Evolutionary conservation across 2,888 invertebrate species (phyloP).

Genomic region (Hermodice carunculata): DNA sequence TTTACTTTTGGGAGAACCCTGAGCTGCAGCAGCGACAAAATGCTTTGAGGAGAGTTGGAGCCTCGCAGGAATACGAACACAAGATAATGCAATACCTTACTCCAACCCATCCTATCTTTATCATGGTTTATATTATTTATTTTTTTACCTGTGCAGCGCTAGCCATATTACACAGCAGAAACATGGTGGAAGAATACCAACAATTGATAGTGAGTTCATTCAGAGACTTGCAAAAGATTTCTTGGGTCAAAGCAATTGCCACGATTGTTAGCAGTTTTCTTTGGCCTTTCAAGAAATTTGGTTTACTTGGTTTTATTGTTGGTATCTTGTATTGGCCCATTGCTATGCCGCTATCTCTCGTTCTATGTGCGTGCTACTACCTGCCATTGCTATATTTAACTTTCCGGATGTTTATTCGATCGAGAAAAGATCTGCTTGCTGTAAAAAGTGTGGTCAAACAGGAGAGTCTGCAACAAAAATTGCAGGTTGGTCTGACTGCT

Average conservation of each 20-base stretch:
- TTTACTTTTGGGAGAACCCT: conserved; percentile 59
- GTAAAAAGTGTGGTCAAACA: too few relatives aligned
- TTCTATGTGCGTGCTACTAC: conserved; percentile 56
- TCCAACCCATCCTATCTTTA: conserved; percentile 60
- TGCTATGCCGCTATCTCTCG: conserved; percentile 49
- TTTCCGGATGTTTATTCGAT: conserved; percentile 58
- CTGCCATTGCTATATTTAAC: conserved; percentile 62
- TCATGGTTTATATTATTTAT: conserved; percentile 58
- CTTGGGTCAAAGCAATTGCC: conserved; percentile 57
- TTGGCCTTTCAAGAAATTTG: conserved; percentile 63
- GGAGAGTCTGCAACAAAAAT: too few relatives aligned
- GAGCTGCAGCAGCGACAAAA: conserved; percentile 50
- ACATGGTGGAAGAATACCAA: conserved; percentile 47
- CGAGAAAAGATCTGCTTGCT: too few relatives aligned
- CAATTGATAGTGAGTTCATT: conserved; percentile 54
- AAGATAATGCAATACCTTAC: conserved; percentile 60
- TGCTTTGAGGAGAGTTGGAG: conserved; percentile 40
- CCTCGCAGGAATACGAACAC: conserved; percentile 45
- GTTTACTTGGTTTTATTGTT: conserved; percentile 55
- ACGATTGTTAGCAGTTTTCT: conserved; percentile 55
- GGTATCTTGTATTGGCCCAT: conserved; percentile 54
- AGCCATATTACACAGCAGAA: conserved; percentile 44
- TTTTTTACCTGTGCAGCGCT: conserved; percentile 52
- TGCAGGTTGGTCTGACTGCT: too few relatives aligned
- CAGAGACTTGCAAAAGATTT: conserved; percentile 58